Base-by-base conservation (phyloP, 1,140 invertebrate genomes). In the Mamestra configurata region DNA sequence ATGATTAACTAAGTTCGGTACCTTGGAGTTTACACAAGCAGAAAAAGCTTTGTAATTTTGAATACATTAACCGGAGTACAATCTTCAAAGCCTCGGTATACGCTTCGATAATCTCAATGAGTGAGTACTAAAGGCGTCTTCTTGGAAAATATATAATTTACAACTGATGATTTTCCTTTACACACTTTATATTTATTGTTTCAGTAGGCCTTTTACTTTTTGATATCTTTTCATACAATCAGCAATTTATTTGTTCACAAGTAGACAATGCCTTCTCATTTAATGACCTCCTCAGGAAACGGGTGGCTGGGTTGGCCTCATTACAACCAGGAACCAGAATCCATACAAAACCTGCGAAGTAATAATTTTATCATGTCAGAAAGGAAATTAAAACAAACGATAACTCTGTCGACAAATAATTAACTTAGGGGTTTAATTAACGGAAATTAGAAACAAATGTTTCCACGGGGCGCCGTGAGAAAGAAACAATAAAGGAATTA, bases 321-420 rank as follows among this genome's bases (percentile, higher is more conserved):
- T 57, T 57, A 27, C 11, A n/a, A 15, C 31, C 8, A 37, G 59
- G 59, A 37, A 27, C 51, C 51, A 24, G 31, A 61, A 35, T 7
- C 31, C 35, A 64, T 37, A 37, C 31, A 64, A 18, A 64, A 64
- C 40, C 59, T 64, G 35, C 31, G 31, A 40, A 64, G 59, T 64
- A 35, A 64, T 64, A 64, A 64, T 64, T 64, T 31, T 40, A 20
- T 20, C 18, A 31, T 64, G 59, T 64, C 59, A 64, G 59, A 64
- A 37, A 40, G 59, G 59, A 64, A 64, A 64, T 64, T 64, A 64
- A 64, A 64, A 64, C 59, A 61, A 61, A 61, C 59, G 59, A 61
- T 61, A 61, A 35, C 27, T 61, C 59, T 61, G 59, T 61, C 59
- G 15, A 61, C 59, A 61, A 35, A 53, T 53, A 53, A 53, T 53